phyloP scores from a whole-genome alignment of 2,797 vertebrate genomes.

The Clangula hyemalis region DNA sequence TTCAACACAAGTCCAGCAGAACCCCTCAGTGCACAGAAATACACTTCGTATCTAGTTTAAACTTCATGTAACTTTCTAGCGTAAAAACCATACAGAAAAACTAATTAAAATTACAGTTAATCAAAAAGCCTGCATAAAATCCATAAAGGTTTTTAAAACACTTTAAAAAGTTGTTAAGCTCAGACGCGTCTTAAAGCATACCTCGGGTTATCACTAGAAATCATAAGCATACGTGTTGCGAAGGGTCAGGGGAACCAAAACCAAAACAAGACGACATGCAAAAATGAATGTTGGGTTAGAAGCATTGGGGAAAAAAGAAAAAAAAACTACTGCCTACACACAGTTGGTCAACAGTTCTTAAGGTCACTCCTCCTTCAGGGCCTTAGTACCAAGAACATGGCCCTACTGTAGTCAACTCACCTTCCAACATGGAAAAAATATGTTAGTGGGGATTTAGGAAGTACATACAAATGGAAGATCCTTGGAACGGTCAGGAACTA shows the following conservation, averaged over 20 bases:
- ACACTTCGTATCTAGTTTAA: not conserved
- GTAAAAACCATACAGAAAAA: not conserved
- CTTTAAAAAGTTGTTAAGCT: not conserved
- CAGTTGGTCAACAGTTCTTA: not conserved
- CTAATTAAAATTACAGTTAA: not conserved
- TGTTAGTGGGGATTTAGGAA: not conserved
- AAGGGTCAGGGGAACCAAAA: not conserved
- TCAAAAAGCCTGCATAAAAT: not conserved
- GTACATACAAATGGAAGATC: not conserved
- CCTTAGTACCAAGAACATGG: not conserved
- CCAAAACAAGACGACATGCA: not conserved
- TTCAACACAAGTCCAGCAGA: not conserved
- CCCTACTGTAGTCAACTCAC: not conserved
- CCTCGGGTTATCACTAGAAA: not conserved
- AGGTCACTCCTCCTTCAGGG: not conserved
- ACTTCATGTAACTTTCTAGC: not conserved
- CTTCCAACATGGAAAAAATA: not conserved
- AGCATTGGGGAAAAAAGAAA: not conserved
- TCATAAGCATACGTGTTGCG: not conserved
- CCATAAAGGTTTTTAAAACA: not conserved
- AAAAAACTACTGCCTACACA: not conserved
- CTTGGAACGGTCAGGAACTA: not conserved
- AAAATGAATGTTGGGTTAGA: not conserved
- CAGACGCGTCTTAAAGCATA: not conserved
- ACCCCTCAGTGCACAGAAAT: not conserved